These are phyloP conservation scores for Propithecus coquereli DNA, from an alignment of 2,113 vertebrate genomes.

Conservation along the genomic window DNA sequence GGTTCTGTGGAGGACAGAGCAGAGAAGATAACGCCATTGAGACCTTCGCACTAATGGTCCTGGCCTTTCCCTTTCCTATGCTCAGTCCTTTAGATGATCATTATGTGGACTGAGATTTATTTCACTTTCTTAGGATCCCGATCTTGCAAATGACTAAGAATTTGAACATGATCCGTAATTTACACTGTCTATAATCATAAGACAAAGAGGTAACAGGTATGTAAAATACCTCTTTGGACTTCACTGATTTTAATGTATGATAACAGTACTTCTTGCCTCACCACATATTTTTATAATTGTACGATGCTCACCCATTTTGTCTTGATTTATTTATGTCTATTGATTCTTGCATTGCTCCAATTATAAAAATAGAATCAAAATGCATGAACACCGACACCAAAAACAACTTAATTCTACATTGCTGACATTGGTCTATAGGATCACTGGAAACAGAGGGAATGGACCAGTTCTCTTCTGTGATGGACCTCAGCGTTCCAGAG, in stretches of 20 bases:
- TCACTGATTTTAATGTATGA: background rate
- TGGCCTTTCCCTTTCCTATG: too few relatives aligned
- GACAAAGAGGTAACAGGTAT: too few relatives aligned
- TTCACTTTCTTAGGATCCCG: background rate
- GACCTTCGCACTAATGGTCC: background rate
- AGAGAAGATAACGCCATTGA: background rate
- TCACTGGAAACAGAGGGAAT: background rate
- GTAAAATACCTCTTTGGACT: background rate
- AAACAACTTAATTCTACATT: background rate
- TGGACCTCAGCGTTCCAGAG: background rate
- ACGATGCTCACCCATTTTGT: background rate
- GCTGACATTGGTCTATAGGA: background rate
- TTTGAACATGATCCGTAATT: background rate
- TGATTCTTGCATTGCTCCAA: background rate
- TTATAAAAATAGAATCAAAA: background rate
- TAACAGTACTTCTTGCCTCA: background rate
- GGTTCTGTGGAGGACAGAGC: background rate
- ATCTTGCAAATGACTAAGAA: background rate
- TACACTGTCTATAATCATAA: background rate
- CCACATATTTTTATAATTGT: background rate
- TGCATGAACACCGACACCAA: background rate
- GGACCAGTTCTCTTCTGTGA: background rate
- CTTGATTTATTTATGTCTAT: background rate
- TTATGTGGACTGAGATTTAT: background rate
- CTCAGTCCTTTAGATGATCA: background rate